Evolutionary conservation across 2,113 vertebrate genomes (phyloP).

Genomic region (Aspiorhynchus laticeps): DNA sequence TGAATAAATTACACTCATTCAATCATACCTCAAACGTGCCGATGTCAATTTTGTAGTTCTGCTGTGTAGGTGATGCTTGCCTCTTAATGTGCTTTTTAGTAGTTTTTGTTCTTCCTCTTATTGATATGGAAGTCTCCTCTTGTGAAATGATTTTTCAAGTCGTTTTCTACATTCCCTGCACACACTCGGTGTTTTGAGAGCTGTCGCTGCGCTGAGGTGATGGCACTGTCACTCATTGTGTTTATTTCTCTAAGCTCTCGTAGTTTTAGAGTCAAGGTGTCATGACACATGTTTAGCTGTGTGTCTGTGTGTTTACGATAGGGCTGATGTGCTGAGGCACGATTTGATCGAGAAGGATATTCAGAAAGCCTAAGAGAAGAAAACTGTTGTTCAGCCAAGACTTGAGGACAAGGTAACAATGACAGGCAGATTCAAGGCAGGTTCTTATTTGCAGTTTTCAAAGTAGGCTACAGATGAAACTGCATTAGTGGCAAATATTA

Average conservation of each 20-base stretch:
- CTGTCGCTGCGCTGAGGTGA: not conserved
- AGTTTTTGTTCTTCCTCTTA: not conserved
- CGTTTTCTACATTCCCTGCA: constrained; percentile 3
- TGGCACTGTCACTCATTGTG: constrained; percentile 26
- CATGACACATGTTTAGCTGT: not conserved
- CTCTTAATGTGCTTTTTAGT: not conserved
- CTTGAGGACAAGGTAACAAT: not conserved
- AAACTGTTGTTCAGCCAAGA: too few relatives aligned
- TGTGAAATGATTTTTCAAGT: not conserved
- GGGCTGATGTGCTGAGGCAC: not conserved
- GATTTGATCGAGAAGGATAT: not conserved
- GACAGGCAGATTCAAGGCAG: not conserved
- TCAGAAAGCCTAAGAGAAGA: not conserved
- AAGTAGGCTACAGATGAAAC: not conserved
- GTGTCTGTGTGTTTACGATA: constrained; percentile 1
- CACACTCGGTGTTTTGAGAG: constrained; percentile 1
- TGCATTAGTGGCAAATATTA: not conserved
- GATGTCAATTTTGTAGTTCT: too few relatives aligned
- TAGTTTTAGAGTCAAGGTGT: not conserved
- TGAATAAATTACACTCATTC: not conserved
- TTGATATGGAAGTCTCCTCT: not conserved
- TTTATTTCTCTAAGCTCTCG: constrained; percentile 24
- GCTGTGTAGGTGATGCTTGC: not conserved
- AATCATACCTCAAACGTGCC: not conserved
- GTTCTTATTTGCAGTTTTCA: not conserved